These are phyloP conservation scores for Ciconia maguari DNA, from an alignment of 2,113 vertebrate species.

Conservation along the genomic window DNA sequence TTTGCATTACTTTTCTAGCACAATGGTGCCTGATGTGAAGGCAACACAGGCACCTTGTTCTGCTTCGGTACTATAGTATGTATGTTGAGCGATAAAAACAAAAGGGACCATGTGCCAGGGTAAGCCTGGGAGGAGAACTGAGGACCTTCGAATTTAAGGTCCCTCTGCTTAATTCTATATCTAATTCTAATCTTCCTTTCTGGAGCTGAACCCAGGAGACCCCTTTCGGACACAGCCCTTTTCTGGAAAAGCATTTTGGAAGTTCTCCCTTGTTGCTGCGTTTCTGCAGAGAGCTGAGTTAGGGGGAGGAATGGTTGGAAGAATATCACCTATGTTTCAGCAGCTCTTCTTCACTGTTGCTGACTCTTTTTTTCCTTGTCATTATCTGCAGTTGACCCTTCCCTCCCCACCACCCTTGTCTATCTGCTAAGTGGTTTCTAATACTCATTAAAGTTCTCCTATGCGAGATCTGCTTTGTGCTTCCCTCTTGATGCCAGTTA, in stretches of 20 bases:
- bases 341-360: neutral
- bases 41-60: rapidly evolving
- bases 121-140: neutral
- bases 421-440: neutral
- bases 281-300: neutral
- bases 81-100: neutral
- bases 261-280: neutral
- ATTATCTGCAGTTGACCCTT: neutral
- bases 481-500: neutral
- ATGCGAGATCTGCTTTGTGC: neutral
- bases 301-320: neutral
- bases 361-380: neutral
- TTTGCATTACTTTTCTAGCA: neutral
- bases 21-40: neutral
- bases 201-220: neutral
- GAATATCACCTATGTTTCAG: neutral
- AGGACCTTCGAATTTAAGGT: neutral
- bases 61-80: neutral
- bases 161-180: neutral
- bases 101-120: rapidly evolving
- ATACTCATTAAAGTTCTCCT: neutral
- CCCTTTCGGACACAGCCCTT: neutral
- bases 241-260: rapidly evolving
- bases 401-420: neutral
- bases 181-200: neutral